Conservation (phyloP, 2,888 invertebrate genomes). For the Autographa gamma region DNA sequence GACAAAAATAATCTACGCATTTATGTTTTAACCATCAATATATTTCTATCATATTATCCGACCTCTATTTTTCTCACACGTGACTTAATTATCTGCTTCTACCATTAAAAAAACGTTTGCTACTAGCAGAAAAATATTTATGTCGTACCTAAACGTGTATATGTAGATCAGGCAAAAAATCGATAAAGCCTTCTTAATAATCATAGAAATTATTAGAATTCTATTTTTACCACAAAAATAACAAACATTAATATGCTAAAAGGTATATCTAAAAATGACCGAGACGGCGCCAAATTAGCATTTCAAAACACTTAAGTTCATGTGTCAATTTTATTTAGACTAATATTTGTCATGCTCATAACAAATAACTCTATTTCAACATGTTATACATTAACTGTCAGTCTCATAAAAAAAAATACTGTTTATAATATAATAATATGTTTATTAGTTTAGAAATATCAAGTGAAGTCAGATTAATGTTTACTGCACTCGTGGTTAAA, state of each 20-base stretch:
- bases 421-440: no score
- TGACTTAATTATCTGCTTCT: slow-evolving; percentile 4
- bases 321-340: slow-evolving; percentile 32
- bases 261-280: slow-evolving; percentile 23
- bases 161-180: slow-evolving; percentile 14
- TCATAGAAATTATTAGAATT: slow-evolving; percentile 27
- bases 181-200: slow-evolving; percentile 10
- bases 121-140: slow-evolving; percentile 19
- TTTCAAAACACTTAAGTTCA: slow-evolving; percentile 28
- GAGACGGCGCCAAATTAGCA: slow-evolving; percentile 52
- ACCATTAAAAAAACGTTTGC: neutral
- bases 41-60: neutral
- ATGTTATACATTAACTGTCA: no score
- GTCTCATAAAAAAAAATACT: no score
- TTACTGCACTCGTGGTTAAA: neutral
- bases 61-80: slow-evolving; percentile 3
- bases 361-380: slow-evolving; percentile 4
- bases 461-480: neutral
- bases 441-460: neutral
- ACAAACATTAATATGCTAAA: slow-evolving; percentile 38
- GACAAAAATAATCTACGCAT: no score
- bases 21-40: neutral
- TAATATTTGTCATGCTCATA: slow-evolving; percentile 33
- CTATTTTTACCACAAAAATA: slow-evolving; percentile 39
- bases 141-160: neutral